These are phyloP conservation scores for Ptychoptera contaminata DNA, from an alignment of 2,888 invertebrate genomes.

Conservation along the genomic window DNA sequence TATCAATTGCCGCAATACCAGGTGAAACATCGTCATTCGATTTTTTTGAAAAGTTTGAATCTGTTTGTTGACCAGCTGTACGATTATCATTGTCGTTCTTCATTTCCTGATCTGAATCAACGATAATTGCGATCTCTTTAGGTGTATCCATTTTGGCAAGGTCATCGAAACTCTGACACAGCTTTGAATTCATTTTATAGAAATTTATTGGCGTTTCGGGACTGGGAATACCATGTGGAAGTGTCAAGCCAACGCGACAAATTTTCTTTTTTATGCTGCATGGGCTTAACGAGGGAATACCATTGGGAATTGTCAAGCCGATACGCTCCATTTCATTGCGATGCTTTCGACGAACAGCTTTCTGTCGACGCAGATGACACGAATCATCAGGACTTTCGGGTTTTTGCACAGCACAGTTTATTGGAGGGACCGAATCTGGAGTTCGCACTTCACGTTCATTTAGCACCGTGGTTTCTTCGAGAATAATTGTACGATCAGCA, in stretches of 20 bases:
- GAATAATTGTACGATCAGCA: conserved; percentile 10
- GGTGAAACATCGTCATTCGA: conserved; percentile 23
- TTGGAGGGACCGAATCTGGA: conserved; percentile 12
- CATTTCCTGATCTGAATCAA: conserved; percentile 10
- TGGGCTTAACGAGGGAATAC: conserved; percentile 19
- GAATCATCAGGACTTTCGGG: neutral
- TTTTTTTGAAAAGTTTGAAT: conserved; percentile 22
- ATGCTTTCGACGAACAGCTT: conserved; percentile 23
- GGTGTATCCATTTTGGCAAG: conserved; percentile 14
- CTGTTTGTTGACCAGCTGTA: conserved; percentile 23
- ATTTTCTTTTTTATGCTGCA: conserved; percentile 1
- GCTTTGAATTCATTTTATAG: neutral
- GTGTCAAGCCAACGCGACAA: conserved; percentile 17
- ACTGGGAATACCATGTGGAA: conserved; percentile 26
- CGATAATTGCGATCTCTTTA: conserved; percentile 26
- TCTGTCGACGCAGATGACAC: conserved; percentile 21
- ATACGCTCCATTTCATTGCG: conserved; percentile 8
- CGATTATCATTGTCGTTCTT: too few species aligned
- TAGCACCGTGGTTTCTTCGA: conserved; percentile 5
- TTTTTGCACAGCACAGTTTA: neutral
- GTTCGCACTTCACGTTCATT: conserved; percentile 19
- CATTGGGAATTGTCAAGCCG: conserved; percentile 23
- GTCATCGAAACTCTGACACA: conserved; percentile 12
- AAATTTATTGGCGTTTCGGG: conserved; percentile 19
- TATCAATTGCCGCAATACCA: conserved; percentile 16